Conservation (phyloP, 2,113 vertebrate species). For the Sylvietta virens region DNA sequence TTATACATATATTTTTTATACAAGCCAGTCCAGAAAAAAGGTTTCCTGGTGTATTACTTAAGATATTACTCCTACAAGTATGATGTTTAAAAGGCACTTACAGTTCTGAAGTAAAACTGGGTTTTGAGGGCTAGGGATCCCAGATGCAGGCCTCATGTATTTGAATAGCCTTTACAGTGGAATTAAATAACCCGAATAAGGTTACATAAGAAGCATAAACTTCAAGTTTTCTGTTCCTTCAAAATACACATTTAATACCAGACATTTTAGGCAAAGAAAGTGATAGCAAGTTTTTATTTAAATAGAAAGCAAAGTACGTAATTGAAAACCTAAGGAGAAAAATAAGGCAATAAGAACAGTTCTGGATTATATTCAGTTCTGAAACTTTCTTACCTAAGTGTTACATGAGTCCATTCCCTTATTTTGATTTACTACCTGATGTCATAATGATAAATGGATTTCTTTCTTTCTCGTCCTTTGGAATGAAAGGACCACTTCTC, state of each 20-base stretch:
- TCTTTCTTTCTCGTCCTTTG: background rate
- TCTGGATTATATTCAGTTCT: background rate
- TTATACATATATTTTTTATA: background rate
- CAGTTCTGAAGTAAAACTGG: background rate
- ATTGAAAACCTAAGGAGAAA: background rate
- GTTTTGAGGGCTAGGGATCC: background rate
- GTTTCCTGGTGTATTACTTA: background rate
- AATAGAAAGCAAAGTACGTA: background rate
- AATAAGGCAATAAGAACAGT: background rate
- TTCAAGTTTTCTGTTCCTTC: background rate
- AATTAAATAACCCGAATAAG: background rate
- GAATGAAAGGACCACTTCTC: background rate
- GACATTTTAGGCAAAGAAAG: background rate
- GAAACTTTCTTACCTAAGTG: background rate
- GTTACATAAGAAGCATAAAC: background rate
- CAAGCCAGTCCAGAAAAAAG: background rate
- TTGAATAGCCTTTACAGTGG: background rate
- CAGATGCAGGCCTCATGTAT: background rate
- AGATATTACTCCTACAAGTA: background rate
- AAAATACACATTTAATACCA: background rate
- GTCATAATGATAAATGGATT: background rate
- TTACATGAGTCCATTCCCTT: background rate
- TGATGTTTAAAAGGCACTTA: background rate
- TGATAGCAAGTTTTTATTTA: background rate
- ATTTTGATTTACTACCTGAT: background rate